These are phyloP conservation scores for Margarornis squamiger DNA, from an alignment of 2,797 vertebrate species.

Conservation along the genomic window DNA sequence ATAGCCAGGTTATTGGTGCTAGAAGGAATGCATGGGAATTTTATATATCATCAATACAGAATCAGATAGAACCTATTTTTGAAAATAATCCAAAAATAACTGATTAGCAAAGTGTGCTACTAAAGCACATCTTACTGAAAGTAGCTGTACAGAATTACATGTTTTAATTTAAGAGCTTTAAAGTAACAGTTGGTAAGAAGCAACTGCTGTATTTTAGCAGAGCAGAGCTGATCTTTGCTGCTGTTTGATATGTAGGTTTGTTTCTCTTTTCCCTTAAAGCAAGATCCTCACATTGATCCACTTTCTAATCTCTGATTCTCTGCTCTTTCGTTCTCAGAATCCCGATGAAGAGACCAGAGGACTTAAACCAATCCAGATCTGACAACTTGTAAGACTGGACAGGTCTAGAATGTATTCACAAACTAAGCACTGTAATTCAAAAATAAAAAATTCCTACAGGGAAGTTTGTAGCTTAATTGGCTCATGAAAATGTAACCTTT, in stretches of 20 bases:
- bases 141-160: not conserved
- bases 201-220: conserved; percentile 18
- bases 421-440: not conserved
- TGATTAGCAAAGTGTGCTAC: conserved; percentile 20
- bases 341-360: not conserved
- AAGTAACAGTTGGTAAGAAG: conserved; percentile 5
- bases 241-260: not conserved
- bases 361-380: not conserved
- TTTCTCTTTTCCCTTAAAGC: not conserved
- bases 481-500: not conserved
- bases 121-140: not conserved
- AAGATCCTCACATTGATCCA: not conserved
- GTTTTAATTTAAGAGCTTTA: conserved; percentile 4
- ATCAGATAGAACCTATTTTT: not conserved
- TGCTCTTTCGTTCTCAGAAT: not conserved
- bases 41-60: not conserved
- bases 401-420: not conserved
- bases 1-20: not conserved
- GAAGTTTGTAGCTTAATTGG: not conserved
- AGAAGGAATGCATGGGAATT: not conserved
- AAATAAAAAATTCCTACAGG: not conserved
- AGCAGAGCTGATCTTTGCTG: conserved; percentile 14
- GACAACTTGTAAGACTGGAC: not conserved
- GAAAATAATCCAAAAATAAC: not conserved
- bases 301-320: not conserved